A percentile compares a stretch with the other conserved stretches of the same genome.
These are phyloP conservation scores for Baryphthengus martii DNA, from an alignment of 2,113 vertebrate species.

Conservation along the genomic window DNA sequence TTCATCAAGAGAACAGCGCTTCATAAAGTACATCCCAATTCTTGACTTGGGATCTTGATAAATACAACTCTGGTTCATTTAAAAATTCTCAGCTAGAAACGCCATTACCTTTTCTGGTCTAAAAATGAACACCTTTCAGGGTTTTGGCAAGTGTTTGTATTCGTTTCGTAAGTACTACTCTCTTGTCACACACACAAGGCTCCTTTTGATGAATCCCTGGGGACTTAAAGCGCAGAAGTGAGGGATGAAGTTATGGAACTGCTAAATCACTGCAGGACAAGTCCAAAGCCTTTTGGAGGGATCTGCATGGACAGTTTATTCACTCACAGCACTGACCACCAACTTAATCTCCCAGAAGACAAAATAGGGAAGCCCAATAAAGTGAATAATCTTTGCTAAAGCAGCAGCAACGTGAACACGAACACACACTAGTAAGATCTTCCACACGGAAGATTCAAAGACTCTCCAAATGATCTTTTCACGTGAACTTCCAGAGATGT, in stretches of 20 bases:
- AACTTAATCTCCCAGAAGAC: not conserved
- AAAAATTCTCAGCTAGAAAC: not conserved
- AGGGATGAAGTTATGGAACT: not conserved
- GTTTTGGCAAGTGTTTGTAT: not conserved
- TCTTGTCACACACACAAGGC: not conserved
- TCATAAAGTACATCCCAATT: not conserved
- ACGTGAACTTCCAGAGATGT: not conserved
- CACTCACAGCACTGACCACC: not conserved
- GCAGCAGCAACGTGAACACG: not conserved
- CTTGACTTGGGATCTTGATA: not conserved
- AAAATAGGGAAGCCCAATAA: not conserved
- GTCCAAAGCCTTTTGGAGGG: not conserved
- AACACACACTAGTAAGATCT: not conserved
- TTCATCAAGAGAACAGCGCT: not conserved
- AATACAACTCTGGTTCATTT: not conserved
- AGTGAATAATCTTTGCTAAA: not conserved
- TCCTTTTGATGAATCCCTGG: not conserved
- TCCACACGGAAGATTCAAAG: not conserved
- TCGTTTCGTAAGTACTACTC: not conserved
- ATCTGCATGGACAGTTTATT: not conserved
- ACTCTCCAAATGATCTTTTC: rapidly evolving
- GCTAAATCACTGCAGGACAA: not conserved
- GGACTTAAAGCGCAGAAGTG: not conserved
- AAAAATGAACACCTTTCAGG: not conserved
- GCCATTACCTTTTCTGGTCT: constrained; percentile 17